Conservation (phyloP, 2,113 vertebrate genomes). For the Myiozetetes cayanensis region DNA sequence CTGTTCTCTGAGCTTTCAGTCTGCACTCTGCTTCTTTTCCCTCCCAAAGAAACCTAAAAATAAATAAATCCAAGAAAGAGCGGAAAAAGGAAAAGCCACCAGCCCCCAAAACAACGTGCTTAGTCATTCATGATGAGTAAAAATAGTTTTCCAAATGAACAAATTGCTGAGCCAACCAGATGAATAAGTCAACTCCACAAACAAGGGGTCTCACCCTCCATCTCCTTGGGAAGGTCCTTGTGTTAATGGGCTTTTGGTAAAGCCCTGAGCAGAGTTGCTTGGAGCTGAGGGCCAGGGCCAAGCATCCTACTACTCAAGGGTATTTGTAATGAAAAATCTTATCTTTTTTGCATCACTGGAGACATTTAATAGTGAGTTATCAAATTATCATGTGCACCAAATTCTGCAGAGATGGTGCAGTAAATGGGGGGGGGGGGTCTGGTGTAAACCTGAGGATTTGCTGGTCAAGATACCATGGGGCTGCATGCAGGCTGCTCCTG, state of each 20-base stretch:
- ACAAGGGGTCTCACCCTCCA: not conserved
- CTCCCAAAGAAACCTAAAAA: conserved; percentile 49
- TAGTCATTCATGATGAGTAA: conserved; percentile 23
- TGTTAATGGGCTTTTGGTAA: not conserved
- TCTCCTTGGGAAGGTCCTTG: not conserved
- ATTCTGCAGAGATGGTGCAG: not conserved
- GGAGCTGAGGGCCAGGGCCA: not conserved
- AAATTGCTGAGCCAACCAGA: conserved; percentile 13
- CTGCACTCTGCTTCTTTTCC: not conserved
- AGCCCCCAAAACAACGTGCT: conserved; percentile 32
- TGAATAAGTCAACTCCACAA: not conserved
- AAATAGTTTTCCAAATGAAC: conserved; percentile 50
- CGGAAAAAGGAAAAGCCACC: conserved; percentile 24
- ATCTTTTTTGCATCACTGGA: not conserved
- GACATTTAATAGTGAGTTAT: not conserved
- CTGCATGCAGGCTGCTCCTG: fast-evolving
- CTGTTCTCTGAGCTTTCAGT: not conserved
- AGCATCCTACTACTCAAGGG: not conserved
- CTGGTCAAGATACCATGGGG: not conserved
- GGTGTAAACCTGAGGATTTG: not conserved
- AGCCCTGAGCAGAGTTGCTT: not conserved
- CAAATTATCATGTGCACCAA: not conserved
- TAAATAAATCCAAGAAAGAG: conserved; percentile 33
- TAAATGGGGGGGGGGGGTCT: not conserved
- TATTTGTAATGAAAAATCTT: not conserved